Percentiles rank a stretch among this genome's conserved stretches.
Evolutionary conservation across 2,113 vertebrate genomes (phyloP).

Genomic region (Pseudopipra pipra): DNA sequence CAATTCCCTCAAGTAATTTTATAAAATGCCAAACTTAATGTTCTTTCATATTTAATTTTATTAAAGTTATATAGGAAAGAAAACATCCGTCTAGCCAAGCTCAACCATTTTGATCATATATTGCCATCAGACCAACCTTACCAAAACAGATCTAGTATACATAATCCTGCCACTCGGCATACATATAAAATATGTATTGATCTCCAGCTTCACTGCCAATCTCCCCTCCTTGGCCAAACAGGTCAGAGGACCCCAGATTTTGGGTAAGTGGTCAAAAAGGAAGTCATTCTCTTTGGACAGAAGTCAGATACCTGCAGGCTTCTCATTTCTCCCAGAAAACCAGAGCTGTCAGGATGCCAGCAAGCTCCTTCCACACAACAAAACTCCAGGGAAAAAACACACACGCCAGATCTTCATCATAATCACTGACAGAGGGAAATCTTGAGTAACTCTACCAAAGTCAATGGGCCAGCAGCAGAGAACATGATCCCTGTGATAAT

Average conservation of each 20-base stretch:
- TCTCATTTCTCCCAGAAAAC: neutral
- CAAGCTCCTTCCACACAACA: neutral
- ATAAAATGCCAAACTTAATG: slow-evolving; percentile 18
- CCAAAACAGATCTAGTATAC: neutral
- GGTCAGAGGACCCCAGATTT: neutral
- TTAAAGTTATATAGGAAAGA: neutral
- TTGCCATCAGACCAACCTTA: neutral
- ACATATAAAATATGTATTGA: neutral
- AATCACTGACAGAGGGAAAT: neutral
- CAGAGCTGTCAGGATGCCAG: neutral
- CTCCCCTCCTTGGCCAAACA: neutral
- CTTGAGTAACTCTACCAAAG: neutral
- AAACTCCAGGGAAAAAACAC: neutral
- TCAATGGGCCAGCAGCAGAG: neutral
- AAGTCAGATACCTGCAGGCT: neutral
- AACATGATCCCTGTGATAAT: neutral
- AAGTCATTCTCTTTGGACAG: neutral
- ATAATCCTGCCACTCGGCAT: neutral
- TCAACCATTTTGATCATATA: neutral
- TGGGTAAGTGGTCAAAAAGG: neutral
- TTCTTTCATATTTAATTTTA: neutral
- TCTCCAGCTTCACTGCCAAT: neutral
- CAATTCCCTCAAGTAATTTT: neutral
- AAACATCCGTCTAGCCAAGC: neutral
- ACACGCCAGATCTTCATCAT: neutral